Percentiles rank a stretch among this genome's conserved stretches.
Conservation (phyloP, 2,113 vertebrate species). For the Barnardius zonarius region DNA sequence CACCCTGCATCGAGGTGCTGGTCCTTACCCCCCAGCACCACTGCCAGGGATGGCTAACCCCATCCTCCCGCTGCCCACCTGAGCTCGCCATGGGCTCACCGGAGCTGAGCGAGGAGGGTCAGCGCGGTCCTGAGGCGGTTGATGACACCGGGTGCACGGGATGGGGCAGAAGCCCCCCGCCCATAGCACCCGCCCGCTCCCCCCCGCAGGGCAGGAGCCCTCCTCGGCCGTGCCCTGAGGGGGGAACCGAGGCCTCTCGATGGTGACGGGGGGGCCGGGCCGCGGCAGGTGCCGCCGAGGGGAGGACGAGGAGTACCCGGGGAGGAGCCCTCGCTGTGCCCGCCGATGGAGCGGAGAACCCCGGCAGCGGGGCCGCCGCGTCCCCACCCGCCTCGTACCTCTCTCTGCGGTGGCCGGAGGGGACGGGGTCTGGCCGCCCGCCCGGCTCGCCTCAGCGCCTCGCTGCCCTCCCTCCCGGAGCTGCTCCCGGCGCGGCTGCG, state of each 20-base stretch:
- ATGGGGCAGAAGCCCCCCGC: not conserved
- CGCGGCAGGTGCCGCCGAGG: not conserved
- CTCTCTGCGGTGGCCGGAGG: slow-evolving; percentile 42
- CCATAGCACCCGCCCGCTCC: not conserved
- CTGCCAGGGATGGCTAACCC: not conserved
- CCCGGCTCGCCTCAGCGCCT: slow-evolving; percentile 21
- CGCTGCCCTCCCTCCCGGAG: slow-evolving; percentile 29
- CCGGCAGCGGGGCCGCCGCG: not conserved
- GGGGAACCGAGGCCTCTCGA: not conserved
- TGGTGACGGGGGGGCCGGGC: not conserved
- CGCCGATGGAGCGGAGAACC: not conserved
- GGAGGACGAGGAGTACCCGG: not conserved
- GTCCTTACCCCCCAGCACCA: not conserved
- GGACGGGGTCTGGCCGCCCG: slow-evolving; percentile 12
- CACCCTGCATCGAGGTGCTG: not conserved
- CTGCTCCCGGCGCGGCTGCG: slow-evolving; percentile 32
- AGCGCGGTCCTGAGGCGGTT: rapidly evolving
- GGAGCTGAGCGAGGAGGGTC: not conserved
- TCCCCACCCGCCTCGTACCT: slow-evolving; percentile 2
- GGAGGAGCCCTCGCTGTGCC: not conserved
- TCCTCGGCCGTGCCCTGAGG: rapidly evolving
- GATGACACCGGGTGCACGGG: rapidly evolving
- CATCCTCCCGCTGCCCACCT: not conserved
- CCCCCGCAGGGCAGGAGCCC: not conserved
- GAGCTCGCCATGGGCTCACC: rapidly evolving